Conservation (phyloP, 2,797 vertebrate genomes). For the Tolypeutes matacus region DNA sequence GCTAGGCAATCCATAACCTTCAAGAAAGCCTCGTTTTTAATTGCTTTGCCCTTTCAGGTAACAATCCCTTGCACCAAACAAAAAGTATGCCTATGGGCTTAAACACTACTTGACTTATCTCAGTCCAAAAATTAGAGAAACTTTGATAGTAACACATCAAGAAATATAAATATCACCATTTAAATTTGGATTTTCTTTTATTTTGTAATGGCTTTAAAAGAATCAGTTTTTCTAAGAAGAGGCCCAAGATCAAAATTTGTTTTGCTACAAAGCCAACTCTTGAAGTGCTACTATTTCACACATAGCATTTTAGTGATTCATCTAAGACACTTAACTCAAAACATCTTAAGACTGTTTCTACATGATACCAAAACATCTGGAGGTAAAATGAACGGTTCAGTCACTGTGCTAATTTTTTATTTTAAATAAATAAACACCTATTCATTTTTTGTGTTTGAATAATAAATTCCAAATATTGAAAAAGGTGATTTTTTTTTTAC, state of each 20-base stretch:
- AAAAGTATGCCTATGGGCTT: background rate
- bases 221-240: slow-evolving; percentile 72
- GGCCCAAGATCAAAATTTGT: slow-evolving; percentile 69
- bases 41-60: background rate
- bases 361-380: slow-evolving; percentile 68
- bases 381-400: slow-evolving; percentile 67
- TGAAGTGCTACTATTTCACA: slow-evolving; percentile 80
- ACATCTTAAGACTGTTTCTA: slow-evolving; percentile 75
- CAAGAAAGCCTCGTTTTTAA: background rate
- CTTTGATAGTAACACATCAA: background rate
- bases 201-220: slow-evolving; percentile 52
- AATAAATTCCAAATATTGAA: slow-evolving; percentile 50
- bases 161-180: slow-evolving; percentile 45
- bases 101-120: background rate
- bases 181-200: slow-evolving; percentile 60
- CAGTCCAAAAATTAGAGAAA: slow-evolving; percentile 37
- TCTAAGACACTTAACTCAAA: slow-evolving; percentile 79
- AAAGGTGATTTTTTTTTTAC: slow-evolving; percentile 61
- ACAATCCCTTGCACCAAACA: background rate
- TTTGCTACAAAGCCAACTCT: slow-evolving; percentile 70
- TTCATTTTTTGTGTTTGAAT: slow-evolving; percentile 53
- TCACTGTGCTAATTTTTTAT: slow-evolving; percentile 36
- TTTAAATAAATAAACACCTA: slow-evolving; percentile 66
- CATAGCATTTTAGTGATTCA: slow-evolving; percentile 79
- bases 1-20: background rate